A percentile compares a stretch with the other conserved stretches of the same genome.
Conservation (phyloP, 2,888 invertebrate genomes). For the Diarsia brunnea region DNA sequence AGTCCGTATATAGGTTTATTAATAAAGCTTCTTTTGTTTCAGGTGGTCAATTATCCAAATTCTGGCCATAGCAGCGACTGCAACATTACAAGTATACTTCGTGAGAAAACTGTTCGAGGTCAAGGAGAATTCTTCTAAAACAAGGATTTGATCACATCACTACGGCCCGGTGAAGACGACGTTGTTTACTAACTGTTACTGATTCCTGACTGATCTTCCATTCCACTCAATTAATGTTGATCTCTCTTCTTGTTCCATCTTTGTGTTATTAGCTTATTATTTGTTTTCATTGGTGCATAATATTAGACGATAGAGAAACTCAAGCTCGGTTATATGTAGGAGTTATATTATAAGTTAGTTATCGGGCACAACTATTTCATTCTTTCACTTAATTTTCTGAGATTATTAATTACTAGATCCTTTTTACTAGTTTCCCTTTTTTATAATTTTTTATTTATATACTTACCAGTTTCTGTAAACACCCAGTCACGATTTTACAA, state of each 20-base stretch:
- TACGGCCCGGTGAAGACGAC: slow-evolving; percentile 15
- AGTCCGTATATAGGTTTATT: not conserved
- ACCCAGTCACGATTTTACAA: slow-evolving; percentile 6
- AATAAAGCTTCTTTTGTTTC: slow-evolving; percentile 51
- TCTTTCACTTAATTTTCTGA: slow-evolving; percentile 27
- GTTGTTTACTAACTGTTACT: slow-evolving; percentile 34
- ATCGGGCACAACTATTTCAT: slow-evolving; percentile 5
- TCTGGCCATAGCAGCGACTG: slow-evolving; percentile 94
- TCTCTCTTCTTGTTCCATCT: slow-evolving; percentile 58
- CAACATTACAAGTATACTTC: slow-evolving; percentile 95
- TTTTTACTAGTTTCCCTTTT: slow-evolving; percentile 10
- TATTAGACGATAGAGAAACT: slow-evolving; percentile 34
- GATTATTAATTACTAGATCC: slow-evolving; percentile 39
- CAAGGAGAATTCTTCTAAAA: slow-evolving; percentile 92
- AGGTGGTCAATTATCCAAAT: slow-evolving; percentile 97
- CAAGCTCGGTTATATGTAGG: slow-evolving; percentile 33
- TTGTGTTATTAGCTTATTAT: slow-evolving; percentile 38
- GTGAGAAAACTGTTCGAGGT: slow-evolving; percentile 97
- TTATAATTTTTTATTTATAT: not conserved
- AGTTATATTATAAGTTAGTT: slow-evolving; percentile 13
- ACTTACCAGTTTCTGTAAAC: slow-evolving; percentile 7
- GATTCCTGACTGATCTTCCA: slow-evolving; percentile 69
- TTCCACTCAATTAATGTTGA: slow-evolving; percentile 67
- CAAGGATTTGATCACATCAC: slow-evolving; percentile 86
- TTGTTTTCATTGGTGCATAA: slow-evolving; percentile 52